Evolutionary conservation across 2,113 vertebrate genomes (phyloP), one percentile per base, ranked within the genome.

Genomic region (Phalacrocorax carbo): DNA sequence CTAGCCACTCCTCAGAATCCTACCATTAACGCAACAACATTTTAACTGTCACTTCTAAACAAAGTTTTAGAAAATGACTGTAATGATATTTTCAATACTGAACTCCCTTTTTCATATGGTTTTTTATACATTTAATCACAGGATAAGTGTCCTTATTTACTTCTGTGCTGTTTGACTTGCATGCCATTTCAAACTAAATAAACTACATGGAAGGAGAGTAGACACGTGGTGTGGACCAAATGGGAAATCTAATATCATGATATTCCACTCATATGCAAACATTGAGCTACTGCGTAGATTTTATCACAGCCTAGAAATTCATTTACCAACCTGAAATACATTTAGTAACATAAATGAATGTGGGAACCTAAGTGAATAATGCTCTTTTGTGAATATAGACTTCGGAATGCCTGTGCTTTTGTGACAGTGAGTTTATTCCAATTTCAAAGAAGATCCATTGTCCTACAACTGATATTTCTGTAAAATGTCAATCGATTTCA

Each of bases 221-320:
- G 21, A 54, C 1, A 0, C 2, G 2, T 65, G 21, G 5, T 23
- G 13, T 58, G 30, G 27, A 44, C 16, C 14, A 44, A n/a, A 36
- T 14, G 8, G 34, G 15, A 30, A 65, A 76, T 38, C 29, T 54
- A 42, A 58, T 73, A 60, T 23, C 5, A 11, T 36, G 15, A 5
- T 64, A 22, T 19, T 70, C 13, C 26, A 34, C 21, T 34, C n/a
- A 44, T 42, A 64, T 29, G 10, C 30, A 76, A 85, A 62, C 10
- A 30, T 15, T 22, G 51, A 57, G 20, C 1, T n/a, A n/a, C 29
- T 32, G 4, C 30, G 10, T 38, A 82, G 23, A 61, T 65, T 62
- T 73, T 62, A 19, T 34, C 32, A 20, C 22, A 77, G 18, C 4
- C 55, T 82, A 66, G 40, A 68, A 82, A 79, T 22, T 48, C 2